Conservation (phyloP, 1,140 invertebrate genomes). For the Drosophila mojavensis region DNA sequence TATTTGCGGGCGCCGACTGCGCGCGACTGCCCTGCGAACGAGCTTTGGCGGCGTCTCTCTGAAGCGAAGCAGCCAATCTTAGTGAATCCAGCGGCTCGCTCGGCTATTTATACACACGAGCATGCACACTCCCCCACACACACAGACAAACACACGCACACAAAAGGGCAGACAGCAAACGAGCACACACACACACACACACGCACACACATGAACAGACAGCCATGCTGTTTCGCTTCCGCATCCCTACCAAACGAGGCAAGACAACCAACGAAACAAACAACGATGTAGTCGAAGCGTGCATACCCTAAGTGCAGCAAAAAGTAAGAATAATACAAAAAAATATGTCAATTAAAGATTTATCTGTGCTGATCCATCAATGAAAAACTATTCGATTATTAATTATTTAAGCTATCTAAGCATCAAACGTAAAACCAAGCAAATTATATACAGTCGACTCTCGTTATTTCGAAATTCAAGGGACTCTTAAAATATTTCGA, state of each 20-base stretch:
- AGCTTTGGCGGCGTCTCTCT: slow-evolving; percentile 42
- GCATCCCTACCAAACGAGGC: slow-evolving; percentile 47
- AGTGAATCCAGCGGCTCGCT: slow-evolving; percentile 57
- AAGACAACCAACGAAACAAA: slow-evolving; percentile 12
- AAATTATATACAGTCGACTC: too few relatives aligned
- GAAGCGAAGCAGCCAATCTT: slow-evolving; percentile 52
- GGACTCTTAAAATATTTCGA: too few relatives aligned
- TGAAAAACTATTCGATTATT: too few relatives aligned
- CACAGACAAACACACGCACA: slow-evolving; percentile 12
- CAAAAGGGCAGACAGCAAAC: slow-evolving; percentile 7
- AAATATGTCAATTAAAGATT: too few relatives aligned
- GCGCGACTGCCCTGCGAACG: slow-evolving; percentile 18
- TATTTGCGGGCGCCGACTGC: slow-evolving; percentile 40
- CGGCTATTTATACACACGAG: slow-evolving; percentile 61
- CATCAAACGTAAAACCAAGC: too few relatives aligned
- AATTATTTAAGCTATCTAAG: too few relatives aligned
- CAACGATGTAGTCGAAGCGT: neutral
- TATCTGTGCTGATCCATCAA: too few relatives aligned
- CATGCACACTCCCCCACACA: slow-evolving; percentile 20
- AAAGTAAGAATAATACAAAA: too few relatives aligned
- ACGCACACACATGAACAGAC: slow-evolving; percentile 1
- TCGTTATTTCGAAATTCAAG: too few relatives aligned
- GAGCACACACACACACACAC: slow-evolving; percentile 13
- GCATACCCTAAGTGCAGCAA: slow-evolving; percentile 13
- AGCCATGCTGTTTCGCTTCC: slow-evolving; percentile 32